Percentiles rank a stretch among this genome's conserved stretches.
Evolutionary conservation across 2,797 vertebrate species (phyloP).

Genomic region (Acipenser ruthenus): DNA sequence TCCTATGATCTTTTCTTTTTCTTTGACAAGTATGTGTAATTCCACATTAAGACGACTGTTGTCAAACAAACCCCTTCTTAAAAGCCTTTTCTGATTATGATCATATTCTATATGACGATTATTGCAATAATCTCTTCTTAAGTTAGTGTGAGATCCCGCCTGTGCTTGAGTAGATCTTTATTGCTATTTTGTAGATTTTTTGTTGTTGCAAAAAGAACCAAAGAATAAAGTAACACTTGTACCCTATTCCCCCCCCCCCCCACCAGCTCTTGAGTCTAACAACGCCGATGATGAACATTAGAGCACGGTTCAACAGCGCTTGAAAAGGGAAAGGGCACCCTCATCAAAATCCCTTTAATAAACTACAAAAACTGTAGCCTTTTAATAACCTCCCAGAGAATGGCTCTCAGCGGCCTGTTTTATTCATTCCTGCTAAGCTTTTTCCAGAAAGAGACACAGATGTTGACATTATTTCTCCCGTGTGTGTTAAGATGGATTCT

Average conservation of each 20-base stretch:
- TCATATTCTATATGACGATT: constrained; percentile 33
- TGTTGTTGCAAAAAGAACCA: constrained; percentile 39
- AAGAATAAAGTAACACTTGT: constrained; percentile 51
- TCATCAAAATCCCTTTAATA: constrained; percentile 55
- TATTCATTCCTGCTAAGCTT: constrained; percentile 50
- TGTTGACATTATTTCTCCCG: constrained; percentile 76
- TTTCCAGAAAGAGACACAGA: constrained; percentile 77
- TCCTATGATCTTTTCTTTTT: constrained; percentile 41
- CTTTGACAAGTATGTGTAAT: constrained; percentile 23
- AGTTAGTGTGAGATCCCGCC: not conserved
- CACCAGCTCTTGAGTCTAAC: constrained; percentile 43
- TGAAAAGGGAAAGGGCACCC: constrained; percentile 58
- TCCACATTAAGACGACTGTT: constrained; percentile 18
- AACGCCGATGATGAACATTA: constrained; percentile 61
- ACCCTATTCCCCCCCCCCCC: constrained; percentile 42
- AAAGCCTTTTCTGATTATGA: constrained; percentile 47
- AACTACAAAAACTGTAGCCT: constrained; percentile 68
- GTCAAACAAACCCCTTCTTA: not conserved
- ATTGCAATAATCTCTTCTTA: constrained; percentile 56
- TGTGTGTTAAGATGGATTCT: constrained; percentile 82
- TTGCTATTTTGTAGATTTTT: constrained; percentile 46
- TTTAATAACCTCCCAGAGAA: constrained; percentile 68
- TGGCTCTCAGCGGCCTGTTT: constrained; percentile 50
- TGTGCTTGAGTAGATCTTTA: constrained; percentile 33
- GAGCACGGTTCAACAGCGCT: constrained; percentile 60